Percentiles rank a stretch among this genome's conserved stretches.
phyloP scores from a whole-genome alignment of 2,888 invertebrate species.

The Piscicola geometra region DNA sequence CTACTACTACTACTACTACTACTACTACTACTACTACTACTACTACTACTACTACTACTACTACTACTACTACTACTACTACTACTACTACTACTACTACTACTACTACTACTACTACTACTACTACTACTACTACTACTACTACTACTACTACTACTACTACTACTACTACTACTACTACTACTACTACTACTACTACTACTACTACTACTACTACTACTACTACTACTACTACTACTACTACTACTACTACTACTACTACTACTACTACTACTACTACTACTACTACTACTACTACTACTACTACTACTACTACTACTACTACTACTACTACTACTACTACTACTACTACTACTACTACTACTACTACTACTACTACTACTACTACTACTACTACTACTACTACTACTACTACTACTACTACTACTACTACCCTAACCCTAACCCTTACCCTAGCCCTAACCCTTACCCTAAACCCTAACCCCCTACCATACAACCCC shows the following conservation, averaged over 20 bases:
- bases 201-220: not conserved
- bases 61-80: too few relatives aligned
- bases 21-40: not conserved
- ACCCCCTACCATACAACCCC: too few relatives aligned
- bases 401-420: slow-evolving; percentile 33
- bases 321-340: slow-evolving; percentile 32
- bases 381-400: slow-evolving; percentile 35
- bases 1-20: not conserved
- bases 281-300: slow-evolving; percentile 35
- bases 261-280: slow-evolving; percentile 33
- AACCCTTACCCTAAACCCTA: not conserved
- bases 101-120: too few relatives aligned
- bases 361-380: slow-evolving; percentile 32
- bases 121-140: not conserved
- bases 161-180: too few relatives aligned
- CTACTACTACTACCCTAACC: slow-evolving; percentile 23
- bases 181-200: not conserved
- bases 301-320: slow-evolving; percentile 35
- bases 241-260: not conserved
- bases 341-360: slow-evolving; percentile 31
- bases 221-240: not conserved
- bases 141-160: not conserved
- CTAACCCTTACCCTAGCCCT: too few relatives aligned
- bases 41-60: not conserved
- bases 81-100: too few relatives aligned